Conservation (phyloP, 1,140 invertebrate genomes). For the Pinna nobilis region DNA sequence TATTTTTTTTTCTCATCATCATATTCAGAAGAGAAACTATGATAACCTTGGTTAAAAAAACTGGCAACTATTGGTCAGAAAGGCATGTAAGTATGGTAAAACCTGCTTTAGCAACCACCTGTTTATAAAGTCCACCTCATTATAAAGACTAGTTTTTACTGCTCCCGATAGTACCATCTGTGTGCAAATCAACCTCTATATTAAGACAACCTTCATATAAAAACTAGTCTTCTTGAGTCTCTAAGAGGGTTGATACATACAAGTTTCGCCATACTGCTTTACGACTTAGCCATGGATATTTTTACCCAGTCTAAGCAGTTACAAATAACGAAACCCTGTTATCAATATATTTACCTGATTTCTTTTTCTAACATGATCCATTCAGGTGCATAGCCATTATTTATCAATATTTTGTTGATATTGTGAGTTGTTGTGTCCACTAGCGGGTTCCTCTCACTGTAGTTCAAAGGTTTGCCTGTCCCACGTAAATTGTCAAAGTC, state of each 20-base stretch:
- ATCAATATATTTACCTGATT: constrained; percentile 58
- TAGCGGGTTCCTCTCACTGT: constrained; percentile 84
- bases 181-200: neutral
- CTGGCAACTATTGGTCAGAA: too few species aligned
- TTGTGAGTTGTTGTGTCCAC: constrained; percentile 92
- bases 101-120: too few species aligned
- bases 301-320: neutral
- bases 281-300: neutral
- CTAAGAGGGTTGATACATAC: neutral
- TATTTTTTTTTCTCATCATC: too few species aligned
- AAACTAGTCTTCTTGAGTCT: too few species aligned
- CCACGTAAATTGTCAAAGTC: constrained; percentile 90
- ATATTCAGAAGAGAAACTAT: too few species aligned
- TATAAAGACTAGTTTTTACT: too few species aligned
- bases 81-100: too few species aligned
- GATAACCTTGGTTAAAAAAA: too few species aligned
- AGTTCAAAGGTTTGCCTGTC: constrained; percentile 85
- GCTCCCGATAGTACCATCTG: neutral
- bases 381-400: constrained; percentile 91
- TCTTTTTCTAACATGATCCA: constrained; percentile 90
- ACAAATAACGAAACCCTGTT: neutral
- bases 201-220: neutral
- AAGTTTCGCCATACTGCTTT: neutral
- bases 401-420: constrained; percentile 90
- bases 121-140: too few species aligned